These are phyloP conservation scores for Glossophaga mutica DNA, from an alignment of 2,797 vertebrate species.

Conservation along the genomic window DNA sequence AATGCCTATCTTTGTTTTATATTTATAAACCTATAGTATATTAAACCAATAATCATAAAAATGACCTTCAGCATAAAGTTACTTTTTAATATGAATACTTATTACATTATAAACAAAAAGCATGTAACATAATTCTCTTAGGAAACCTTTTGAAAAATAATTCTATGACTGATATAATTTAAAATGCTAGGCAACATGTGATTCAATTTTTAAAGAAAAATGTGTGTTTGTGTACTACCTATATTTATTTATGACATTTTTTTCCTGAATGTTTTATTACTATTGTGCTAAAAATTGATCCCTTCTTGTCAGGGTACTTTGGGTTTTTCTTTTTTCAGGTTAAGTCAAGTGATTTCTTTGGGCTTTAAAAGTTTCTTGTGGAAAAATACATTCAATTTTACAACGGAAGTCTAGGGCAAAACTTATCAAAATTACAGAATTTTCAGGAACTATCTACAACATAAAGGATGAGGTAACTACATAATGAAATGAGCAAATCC, in stretches of 20 bases:
- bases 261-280: background rate
- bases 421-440: background rate
- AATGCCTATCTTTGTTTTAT: background rate
- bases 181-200: background rate
- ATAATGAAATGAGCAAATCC: background rate
- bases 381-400: slow-evolving; percentile 27
- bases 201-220: slow-evolving; percentile 4
- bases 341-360: background rate
- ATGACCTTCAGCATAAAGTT: background rate
- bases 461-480: background rate
- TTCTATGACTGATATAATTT: slow-evolving; percentile 25
- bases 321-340: background rate
- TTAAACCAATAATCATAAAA: background rate
- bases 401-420: background rate
- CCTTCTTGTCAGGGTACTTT: background rate
- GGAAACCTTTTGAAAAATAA: slow-evolving; percentile 30
- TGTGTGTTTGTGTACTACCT: background rate
- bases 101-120: slow-evolving; percentile 1
- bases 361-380: background rate
- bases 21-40: background rate
- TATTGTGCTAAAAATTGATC: slow-evolving; percentile 25
- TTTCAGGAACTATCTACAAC: background rate
- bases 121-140: background rate
- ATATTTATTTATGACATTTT: background rate
- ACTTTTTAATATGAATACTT: slow-evolving; percentile 29